Evolutionary conservation across 2,113 vertebrate genomes (phyloP), one percentile per base, ranked within the genome.

Genomic region (Xiphophorus couchianus): DNA sequence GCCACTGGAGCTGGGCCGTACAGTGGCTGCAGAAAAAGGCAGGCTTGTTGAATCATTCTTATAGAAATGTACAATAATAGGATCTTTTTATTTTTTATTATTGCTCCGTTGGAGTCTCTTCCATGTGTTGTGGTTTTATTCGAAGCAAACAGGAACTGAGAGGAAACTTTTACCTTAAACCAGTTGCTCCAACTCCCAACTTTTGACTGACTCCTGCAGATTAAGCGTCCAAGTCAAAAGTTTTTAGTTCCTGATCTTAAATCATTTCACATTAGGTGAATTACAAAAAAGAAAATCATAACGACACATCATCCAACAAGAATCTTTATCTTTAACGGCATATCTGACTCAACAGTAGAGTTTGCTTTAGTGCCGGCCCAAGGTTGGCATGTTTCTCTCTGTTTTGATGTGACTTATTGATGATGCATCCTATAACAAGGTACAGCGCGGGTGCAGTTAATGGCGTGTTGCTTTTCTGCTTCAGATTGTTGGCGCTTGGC

Each of bases 21-120:
- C 98, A 99, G 91, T 99, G 98, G 98, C 92, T 99, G 4, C 98
- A 99, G 84, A 99, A 98, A 76, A 99, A 99, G 96, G 98, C 51
- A 76, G 80, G 88, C 11, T 63, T 48, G 44, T 58, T 58, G 7
- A 58, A 22, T 58, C 25, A 11, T 58, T 58, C 19, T 58, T 9
- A 8, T n/a, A n/a, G 25, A 58, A 25, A 8, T 1, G 8, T n/a
- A n/a, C 22, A 58, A 58, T 9, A 22, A 25, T n/a, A 9, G 19
- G 25, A 58, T n/a, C 22, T 37, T 35, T 9, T 35, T 37, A 9
- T 9, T 35, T 37, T 3, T 54, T 54, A 9, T 22, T n/a, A 17
- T n/a, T 58, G 22, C 25, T 58, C 51, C 11, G 19, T 25, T 58
- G 19, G 51, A 48, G 1, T 42, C 39, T 15, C 13, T 15, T 15